Base-by-base conservation (phyloP, 2,888 invertebrate species). In the Teinopalpus imperialis region DNA sequence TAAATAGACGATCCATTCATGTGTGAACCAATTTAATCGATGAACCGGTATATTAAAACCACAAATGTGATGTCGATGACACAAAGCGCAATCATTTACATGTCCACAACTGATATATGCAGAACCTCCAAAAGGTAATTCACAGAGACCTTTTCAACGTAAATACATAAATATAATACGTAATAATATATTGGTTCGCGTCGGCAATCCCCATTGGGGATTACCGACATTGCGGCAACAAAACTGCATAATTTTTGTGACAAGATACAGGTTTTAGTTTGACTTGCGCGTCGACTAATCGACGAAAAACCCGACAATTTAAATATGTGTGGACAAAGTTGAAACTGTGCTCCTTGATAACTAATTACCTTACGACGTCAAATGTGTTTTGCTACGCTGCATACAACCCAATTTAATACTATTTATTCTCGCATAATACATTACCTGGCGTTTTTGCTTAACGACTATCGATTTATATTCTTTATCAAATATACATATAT, bases 141-240 rank as follows among this genome's bases (percentile, higher is more conserved):
- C 16, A 31, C 23, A 9, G 31, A 39, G 29, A 9, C 13, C 27
- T 37, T 37, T 39, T 21, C 3, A 27, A 14, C 27, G 24, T 20
- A 20, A 27, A 20, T 23, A 9, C 9, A 21, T 5, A 21, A 30
- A 14, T 29, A 21, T 40, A 14, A 30, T 21, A 23, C 23, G n/a
- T n/a, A n/a, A n/a, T n/a, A n/a, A n/a, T n/a, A 30, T 16, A 21
- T 14, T 9, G 3, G 7, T 10, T 24, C 2, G 9, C 9, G 2
- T 31, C 31, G 31, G 23, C 41, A 23, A 13, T n/a, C n/a, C n/a
- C 12, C 8, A 23, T 13, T 21, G 40, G 40, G 30, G 40, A 30
- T 40, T 30, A 30, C 40, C 40, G 30, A 10, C 6, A 40, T 9
- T 3, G 12, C 8, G 4, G 8, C 4, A 6, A 36, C 16, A 16